A percentile compares a stretch with the other conserved stretches of the same genome.
Conservation (phyloP, 1,140 invertebrate genomes). For the Diploscapter pachys region DNA sequence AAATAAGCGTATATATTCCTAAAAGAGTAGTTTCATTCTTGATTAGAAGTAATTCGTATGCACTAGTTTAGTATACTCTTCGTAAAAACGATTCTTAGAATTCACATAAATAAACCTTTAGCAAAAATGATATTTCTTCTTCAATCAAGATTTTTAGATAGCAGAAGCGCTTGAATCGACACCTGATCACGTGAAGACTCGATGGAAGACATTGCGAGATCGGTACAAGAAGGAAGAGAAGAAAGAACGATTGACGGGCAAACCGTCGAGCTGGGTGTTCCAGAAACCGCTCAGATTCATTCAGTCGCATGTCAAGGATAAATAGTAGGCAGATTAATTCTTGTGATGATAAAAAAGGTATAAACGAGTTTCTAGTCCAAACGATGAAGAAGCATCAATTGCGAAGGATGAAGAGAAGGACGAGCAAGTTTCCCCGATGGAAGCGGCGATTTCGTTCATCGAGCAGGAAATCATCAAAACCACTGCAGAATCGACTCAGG, state of each 20-base stretch:
- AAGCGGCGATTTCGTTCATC: constrained; percentile 27
- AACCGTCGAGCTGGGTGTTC: constrained; percentile 17
- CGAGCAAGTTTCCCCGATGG: constrained; percentile 22
- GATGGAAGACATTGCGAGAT: constrained; percentile 35
- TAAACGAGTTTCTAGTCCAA: constrained; percentile 8
- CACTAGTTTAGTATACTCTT: background rate
- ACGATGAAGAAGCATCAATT: background rate
- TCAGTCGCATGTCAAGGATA: constrained; percentile 19
- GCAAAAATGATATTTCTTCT: background rate
- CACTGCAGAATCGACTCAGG: constrained; percentile 1
- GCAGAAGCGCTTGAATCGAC: background rate
- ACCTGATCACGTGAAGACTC: constrained; percentile 31
- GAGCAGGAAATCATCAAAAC: constrained; percentile 26
- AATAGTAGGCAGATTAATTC: constrained; percentile 6
- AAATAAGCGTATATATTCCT: no score
- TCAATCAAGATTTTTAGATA: background rate
- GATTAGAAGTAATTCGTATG: background rate
- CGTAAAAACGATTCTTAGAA: background rate
- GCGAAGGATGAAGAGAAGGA: background rate
- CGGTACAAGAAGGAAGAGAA: constrained; percentile 35
- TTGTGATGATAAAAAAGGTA: background rate
- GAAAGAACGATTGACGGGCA: constrained; percentile 14
- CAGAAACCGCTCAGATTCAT: constrained; percentile 20
- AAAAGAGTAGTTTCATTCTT: no score
- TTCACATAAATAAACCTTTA: background rate